Evolutionary conservation across 2,888 invertebrate species (phyloP).

Genomic region (Diarsia brunnea): DNA sequence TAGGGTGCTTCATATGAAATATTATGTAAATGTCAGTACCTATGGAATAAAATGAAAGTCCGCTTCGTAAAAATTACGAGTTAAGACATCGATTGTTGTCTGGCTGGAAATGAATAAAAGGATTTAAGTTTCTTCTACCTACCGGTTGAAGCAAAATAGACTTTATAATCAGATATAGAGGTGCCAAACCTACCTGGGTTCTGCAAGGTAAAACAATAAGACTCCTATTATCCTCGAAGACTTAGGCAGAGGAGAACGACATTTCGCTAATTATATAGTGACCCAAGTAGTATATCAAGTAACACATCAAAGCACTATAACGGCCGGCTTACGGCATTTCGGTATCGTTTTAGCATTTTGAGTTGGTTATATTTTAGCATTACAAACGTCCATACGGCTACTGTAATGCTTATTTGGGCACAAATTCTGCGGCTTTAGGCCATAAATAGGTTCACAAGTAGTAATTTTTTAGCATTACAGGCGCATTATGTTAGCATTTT

Average conservation of each 20-base stretch:
- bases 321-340: too few species aligned
- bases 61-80: not conserved
- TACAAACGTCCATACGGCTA: too few species aligned
- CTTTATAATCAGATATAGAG: not conserved
- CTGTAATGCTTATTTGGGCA: too few species aligned
- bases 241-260: not conserved
- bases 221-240: not conserved
- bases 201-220: not conserved
- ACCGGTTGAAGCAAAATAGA: not conserved
- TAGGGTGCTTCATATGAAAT: not conserved
- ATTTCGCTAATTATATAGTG: not conserved
- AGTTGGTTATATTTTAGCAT: too few species aligned
- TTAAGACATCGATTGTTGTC: not conserved
- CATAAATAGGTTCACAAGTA: too few species aligned
- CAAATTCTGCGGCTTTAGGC: too few species aligned
- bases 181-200: not conserved
- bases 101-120: not conserved
- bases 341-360: too few species aligned
- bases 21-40: slow-evolving; percentile 10
- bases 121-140: not conserved
- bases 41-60: not conserved
- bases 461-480: too few species aligned
- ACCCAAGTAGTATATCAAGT: too few species aligned
- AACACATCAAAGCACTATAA: too few species aligned
- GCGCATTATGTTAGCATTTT: too few species aligned